Percentiles rank a stretch among this genome's conserved stretches.
These are phyloP conservation scores for Prunella himalayana DNA, from an alignment of 2,113 vertebrate genomes.

Conservation along the genomic window DNA sequence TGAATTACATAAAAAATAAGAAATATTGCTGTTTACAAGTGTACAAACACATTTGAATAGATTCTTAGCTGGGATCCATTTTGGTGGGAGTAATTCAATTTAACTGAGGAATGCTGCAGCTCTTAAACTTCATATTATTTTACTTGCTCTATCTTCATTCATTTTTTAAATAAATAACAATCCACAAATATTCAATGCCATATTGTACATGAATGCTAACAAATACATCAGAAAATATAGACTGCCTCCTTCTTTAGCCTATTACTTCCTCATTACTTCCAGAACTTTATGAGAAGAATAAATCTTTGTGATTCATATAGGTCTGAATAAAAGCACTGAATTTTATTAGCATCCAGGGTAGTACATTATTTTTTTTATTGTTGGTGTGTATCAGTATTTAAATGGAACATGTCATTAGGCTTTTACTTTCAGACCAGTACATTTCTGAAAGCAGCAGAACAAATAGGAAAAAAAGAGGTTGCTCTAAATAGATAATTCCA, in stretches of 20 bases:
- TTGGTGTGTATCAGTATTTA: neutral
- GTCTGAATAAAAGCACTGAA: slow-evolving; percentile 18
- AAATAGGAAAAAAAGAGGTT: neutral
- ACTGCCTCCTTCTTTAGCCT: neutral
- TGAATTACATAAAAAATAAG: neutral
- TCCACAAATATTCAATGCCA: neutral
- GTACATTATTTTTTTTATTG: slow-evolving; percentile 1
- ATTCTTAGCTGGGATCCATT: neutral
- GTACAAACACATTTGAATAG: neutral
- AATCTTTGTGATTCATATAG: neutral
- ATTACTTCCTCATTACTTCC: slow-evolving; percentile 9
- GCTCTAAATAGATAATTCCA: neutral
- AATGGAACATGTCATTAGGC: neutral
- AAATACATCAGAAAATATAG: slow-evolving; percentile 10
- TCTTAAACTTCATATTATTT: neutral
- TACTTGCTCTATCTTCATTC: neutral
- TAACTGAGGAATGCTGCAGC: neutral
- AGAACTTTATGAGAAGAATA: slow-evolving; percentile 1
- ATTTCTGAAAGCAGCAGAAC: neutral
- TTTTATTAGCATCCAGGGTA: neutral
- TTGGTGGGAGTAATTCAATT: neutral
- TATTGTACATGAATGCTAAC: neutral
- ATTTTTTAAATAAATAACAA: neutral
- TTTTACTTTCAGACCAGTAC: neutral
- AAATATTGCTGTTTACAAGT: neutral